Percentiles rank a stretch among this genome's conserved stretches.
Evolutionary conservation across 2,113 vertebrate species (phyloP).

Genomic region (Podiceps cristatus): DNA sequence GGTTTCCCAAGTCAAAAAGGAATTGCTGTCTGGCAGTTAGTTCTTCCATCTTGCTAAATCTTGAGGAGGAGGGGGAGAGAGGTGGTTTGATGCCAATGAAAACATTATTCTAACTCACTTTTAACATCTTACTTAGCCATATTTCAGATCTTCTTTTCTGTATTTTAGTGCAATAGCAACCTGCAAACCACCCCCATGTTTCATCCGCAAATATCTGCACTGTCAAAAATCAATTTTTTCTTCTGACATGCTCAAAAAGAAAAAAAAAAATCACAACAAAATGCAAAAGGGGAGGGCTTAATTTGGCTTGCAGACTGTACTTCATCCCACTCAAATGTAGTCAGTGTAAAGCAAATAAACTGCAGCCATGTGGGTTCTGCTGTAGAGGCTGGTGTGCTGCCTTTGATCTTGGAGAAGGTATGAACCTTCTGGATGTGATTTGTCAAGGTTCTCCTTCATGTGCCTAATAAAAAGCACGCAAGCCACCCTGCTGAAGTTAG

Average conservation of each 20-base stretch:
- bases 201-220: neutral
- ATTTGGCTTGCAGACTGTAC: neutral
- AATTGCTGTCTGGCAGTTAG: neutral
- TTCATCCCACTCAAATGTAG: neutral
- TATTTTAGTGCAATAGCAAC: neutral
- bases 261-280: neutral
- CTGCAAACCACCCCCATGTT: neutral
- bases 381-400: neutral
- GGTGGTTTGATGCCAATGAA: neutral
- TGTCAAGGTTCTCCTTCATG: constrained; percentile 5
- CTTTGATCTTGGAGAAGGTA: constrained; percentile 31
- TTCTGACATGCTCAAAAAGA: neutral
- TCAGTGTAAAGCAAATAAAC: constrained; percentile 26
- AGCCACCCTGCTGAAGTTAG: neutral
- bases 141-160: neutral
- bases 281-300: neutral
- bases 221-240: neutral
- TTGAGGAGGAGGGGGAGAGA: neutral
- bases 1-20: neutral
- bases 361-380: neutral
- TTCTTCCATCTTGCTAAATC: neutral
- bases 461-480: neutral
- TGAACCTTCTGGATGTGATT: constrained; percentile 28
- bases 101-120: neutral
- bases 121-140: neutral